Conservation (phyloP, 2,797 vertebrate genomes). For the Holocentrus rufus region DNA sequence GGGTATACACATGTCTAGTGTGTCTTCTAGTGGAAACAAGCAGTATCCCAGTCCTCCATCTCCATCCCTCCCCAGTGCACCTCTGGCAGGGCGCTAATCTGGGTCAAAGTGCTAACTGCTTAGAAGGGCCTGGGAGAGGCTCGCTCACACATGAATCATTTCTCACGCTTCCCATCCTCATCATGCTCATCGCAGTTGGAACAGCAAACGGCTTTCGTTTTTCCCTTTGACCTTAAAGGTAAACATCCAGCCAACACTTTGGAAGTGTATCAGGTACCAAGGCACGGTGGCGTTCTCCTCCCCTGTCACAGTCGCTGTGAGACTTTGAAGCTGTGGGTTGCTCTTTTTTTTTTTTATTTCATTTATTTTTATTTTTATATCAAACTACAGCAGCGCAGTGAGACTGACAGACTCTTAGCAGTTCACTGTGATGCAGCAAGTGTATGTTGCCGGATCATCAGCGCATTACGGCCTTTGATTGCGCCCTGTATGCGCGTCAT, state of each 20-base stretch:
- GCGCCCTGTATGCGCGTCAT: conserved; percentile 21
- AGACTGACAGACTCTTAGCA: neutral
- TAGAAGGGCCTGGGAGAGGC: conserved; percentile 69
- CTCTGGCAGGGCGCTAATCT: conserved; percentile 76
- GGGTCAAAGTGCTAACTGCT: conserved; percentile 82
- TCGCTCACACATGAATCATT: conserved; percentile 68
- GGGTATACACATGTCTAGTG: conserved; percentile 38
- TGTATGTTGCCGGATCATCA: conserved; percentile 27
- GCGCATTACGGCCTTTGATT: neutral
- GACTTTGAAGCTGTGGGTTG: neutral
- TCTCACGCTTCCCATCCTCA: conserved; percentile 66
- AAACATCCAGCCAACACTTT: conserved; percentile 42
- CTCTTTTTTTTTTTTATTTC: neutral
- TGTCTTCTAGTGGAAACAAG: conserved; percentile 62
- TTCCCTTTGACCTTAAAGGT: conserved; percentile 58
- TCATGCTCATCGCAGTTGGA: conserved; percentile 59
- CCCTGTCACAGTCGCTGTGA: neutral
- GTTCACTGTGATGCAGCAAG: neutral
- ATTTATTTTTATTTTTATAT: neutral
- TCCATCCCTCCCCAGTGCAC: conserved; percentile 64
- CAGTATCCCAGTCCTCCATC: conserved; percentile 56
- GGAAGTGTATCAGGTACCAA: neutral
- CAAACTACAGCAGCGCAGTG: neutral
- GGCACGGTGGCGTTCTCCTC: neutral
- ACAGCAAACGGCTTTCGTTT: conserved; percentile 40